A percentile compares a stretch with the other conserved stretches of the same genome.
phyloP scores from a whole-genome alignment of 2,113 vertebrate genomes.

The Passer domesticus region DNA sequence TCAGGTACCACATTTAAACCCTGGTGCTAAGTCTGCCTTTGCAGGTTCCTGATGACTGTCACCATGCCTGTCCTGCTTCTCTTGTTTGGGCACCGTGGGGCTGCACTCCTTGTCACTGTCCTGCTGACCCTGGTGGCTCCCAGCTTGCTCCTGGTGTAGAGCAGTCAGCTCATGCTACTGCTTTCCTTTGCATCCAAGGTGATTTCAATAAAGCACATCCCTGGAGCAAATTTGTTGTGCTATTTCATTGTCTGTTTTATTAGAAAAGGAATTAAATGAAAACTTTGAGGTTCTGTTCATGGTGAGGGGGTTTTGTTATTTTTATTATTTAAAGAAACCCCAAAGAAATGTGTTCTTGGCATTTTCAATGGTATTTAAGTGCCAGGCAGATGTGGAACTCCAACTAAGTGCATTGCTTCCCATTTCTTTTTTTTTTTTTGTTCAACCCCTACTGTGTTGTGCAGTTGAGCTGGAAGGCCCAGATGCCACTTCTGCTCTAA shows the following conservation, averaged over 20 bases:
- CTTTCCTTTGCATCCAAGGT: background rate
- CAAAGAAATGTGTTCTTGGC: background rate
- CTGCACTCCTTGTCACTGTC: background rate
- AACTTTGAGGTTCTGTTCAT: background rate
- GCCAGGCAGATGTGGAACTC: constrained; percentile 10
- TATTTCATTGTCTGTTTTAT: background rate
- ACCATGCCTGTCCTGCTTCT: accelerated
- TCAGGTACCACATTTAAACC: background rate
- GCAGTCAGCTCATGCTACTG: background rate
- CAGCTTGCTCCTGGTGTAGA: background rate
- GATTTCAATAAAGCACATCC: background rate
- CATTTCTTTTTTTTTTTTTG: background rate
- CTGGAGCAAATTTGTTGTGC: background rate
- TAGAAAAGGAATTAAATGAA: background rate
- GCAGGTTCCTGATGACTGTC: background rate
- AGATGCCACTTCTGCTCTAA: constrained; percentile 44
- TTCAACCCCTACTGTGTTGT: background rate
- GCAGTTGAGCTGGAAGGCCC: constrained; percentile 40
- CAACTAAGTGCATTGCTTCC: constrained; percentile 12
- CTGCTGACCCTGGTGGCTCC: background rate
- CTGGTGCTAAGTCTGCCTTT: background rate
- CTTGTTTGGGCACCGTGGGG: background rate
- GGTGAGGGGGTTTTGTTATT: accelerated
- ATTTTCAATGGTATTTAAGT: background rate
- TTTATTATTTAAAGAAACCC: background rate